phyloP scores from a whole-genome alignment of 2,113 vertebrate species.

The Equus quagga region DNA sequence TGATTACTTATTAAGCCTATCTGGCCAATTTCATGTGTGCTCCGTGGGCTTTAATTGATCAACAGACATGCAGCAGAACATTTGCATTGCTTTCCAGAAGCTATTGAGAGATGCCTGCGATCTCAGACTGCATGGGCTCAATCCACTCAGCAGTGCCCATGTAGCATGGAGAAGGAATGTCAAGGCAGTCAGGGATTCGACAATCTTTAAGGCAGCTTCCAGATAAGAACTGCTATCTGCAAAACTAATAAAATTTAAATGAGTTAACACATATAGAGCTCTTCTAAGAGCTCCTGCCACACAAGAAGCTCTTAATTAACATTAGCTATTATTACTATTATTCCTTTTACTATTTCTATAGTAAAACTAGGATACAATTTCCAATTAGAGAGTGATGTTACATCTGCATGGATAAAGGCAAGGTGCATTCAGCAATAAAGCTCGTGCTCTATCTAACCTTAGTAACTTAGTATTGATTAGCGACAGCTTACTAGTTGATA shows the following conservation, averaged over 20 bases:
- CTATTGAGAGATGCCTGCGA: background rate
- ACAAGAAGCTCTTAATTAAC: background rate
- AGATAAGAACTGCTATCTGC: constrained; percentile 14
- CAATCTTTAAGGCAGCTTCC: background rate
- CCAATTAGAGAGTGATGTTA: background rate
- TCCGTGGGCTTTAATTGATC: background rate
- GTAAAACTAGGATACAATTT: background rate
- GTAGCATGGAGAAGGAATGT: background rate
- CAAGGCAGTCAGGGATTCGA: background rate
- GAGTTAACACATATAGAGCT: background rate
- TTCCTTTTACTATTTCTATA: background rate
- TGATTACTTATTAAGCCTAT: background rate
- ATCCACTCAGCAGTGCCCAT: background rate
- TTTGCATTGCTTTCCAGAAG: background rate
- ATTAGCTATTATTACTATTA: background rate
- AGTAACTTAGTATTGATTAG: constrained; percentile 7
- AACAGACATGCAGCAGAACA: background rate
- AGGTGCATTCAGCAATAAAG: background rate
- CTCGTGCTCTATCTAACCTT: background rate
- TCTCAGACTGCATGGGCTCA: background rate
- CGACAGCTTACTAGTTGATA: background rate
- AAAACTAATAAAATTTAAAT: constrained; percentile 24
- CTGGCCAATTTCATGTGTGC: background rate
- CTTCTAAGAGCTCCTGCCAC: background rate
- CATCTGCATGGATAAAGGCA: background rate